phyloP scores from a whole-genome alignment of 2,888 invertebrate genomes.

The Ophion costatus region DNA sequence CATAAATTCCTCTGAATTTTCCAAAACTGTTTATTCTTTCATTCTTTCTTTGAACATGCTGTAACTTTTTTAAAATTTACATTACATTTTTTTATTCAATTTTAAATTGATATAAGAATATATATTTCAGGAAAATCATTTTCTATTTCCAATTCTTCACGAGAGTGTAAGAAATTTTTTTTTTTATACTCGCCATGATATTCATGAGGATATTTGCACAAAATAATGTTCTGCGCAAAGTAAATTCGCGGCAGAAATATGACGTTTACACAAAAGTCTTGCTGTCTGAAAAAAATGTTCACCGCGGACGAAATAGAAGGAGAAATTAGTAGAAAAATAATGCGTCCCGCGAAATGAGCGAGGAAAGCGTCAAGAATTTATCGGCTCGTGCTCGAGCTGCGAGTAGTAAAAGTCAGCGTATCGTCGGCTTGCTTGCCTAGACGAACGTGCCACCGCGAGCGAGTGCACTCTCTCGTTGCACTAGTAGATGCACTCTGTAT shows the following conservation, averaged over 20 bases:
- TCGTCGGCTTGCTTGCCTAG: conserved; percentile 48
- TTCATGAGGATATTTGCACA: not conserved
- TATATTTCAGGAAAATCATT: not conserved
- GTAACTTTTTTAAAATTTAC: not conserved
- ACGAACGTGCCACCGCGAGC: conserved; percentile 23
- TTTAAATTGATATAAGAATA: not conserved
- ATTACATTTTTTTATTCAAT: too few species aligned
- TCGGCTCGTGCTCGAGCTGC: not conserved
- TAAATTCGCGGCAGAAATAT: not conserved
- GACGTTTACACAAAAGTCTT: not conserved
- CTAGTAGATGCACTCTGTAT: conserved; percentile 61
- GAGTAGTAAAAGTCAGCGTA: conserved; percentile 52
- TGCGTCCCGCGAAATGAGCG: not conserved
- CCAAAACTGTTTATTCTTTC: too few species aligned
- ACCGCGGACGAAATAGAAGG: not conserved
- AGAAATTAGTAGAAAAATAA: not conserved
- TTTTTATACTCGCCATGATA: not conserved
- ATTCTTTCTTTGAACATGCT: not conserved
- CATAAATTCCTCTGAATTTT: too few species aligned
- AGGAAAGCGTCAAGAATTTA: not conserved
- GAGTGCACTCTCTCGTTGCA: conserved; percentile 20
- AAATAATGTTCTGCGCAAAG: not conserved
- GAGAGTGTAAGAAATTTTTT: not conserved
- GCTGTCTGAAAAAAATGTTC: not conserved
- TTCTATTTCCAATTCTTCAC: too few species aligned